These are phyloP conservation scores for Limnephilus auricula DNA, from an alignment of 2,888 invertebrate species.

Conservation along the genomic window DNA sequence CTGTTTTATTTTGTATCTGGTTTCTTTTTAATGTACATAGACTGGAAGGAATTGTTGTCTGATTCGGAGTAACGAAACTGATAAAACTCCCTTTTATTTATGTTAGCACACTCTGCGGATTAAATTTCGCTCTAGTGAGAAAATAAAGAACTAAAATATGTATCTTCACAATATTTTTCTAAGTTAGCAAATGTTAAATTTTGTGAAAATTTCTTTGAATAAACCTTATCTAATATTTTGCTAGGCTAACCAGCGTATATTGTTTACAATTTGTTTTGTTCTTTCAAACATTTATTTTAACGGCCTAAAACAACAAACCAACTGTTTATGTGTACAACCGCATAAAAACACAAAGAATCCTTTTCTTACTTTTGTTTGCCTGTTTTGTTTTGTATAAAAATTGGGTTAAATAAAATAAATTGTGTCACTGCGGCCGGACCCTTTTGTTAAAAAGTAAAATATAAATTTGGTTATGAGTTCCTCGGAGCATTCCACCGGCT, in stretches of 20 bases:
- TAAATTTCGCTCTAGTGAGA: background rate
- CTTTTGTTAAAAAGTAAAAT: conserved; percentile 29
- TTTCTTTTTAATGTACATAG: no score
- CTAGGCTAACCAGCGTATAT: background rate
- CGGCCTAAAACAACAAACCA: background rate
- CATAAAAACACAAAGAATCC: conserved; percentile 19
- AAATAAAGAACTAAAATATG: background rate
- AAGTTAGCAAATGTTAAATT: background rate
- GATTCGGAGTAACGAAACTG: background rate
- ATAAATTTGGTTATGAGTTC: conserved; percentile 37
- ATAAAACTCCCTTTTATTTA: background rate
- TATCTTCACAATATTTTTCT: background rate
- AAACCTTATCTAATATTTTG: background rate
- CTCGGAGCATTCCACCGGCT: background rate
- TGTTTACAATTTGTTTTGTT: background rate
- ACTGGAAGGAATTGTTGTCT: no score
- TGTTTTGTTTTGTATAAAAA: conserved; percentile 26
- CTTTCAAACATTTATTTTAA: background rate
- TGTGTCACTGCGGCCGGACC: background rate
- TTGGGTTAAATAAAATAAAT: background rate
- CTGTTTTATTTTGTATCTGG: no score
- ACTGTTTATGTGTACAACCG: background rate
- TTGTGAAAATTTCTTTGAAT: background rate
- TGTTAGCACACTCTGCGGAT: background rate
- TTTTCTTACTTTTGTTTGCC: background rate